Evolutionary conservation across 2,113 vertebrate genomes (phyloP).

Genomic region (Stigmatopora argus): DNA sequence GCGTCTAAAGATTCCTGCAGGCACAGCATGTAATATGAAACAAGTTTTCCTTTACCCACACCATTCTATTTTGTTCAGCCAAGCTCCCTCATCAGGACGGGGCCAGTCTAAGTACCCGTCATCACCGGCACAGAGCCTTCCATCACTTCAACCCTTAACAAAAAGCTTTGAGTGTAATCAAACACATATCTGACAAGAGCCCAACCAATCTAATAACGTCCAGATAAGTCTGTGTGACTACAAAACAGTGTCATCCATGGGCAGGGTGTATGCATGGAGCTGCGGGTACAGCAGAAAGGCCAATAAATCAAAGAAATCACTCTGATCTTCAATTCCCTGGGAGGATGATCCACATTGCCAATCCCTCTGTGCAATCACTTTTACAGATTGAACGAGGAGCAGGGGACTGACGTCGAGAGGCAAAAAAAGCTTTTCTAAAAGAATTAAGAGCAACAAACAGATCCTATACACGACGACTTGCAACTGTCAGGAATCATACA

Average conservation of each 20-base stretch:
- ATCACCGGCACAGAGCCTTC: slow-evolving; percentile 27
- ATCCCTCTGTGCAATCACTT: slow-evolving; percentile 30
- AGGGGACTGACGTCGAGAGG: slow-evolving; percentile 17
- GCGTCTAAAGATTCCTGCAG: slow-evolving; percentile 35
- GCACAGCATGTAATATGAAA: slow-evolving; percentile 60
- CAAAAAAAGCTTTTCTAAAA: slow-evolving; percentile 23
- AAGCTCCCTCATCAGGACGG: slow-evolving; percentile 38
- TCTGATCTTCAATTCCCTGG: slow-evolving; percentile 44
- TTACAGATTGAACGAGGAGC: slow-evolving; percentile 26
- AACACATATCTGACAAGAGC: slow-evolving; percentile 46
- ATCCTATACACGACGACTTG: slow-evolving; percentile 21
- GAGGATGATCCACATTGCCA: slow-evolving; percentile 42
- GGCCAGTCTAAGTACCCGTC: slow-evolving; percentile 47
- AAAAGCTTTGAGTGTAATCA: slow-evolving; percentile 48
- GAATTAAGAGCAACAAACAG: slow-evolving; percentile 6
- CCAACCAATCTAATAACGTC: slow-evolving; percentile 43
- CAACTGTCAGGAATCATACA: slow-evolving; percentile 33
- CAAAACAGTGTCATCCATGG: slow-evolving; percentile 35
- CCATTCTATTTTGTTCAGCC: slow-evolving; percentile 59
- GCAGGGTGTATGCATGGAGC: slow-evolving; percentile 12
- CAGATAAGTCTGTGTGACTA: slow-evolving; percentile 35
- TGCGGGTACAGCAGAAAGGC: slow-evolving; percentile 20
- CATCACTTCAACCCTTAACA: slow-evolving; percentile 16
- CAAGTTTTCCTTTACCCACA: slow-evolving; percentile 56
- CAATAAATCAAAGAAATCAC: slow-evolving; percentile 42